A percentile compares a stretch with the other conserved stretches of the same genome.
Conservation (phyloP, 37 sponge, comb jelly and placozoan species). For the Oscarella lobularis region DNA sequence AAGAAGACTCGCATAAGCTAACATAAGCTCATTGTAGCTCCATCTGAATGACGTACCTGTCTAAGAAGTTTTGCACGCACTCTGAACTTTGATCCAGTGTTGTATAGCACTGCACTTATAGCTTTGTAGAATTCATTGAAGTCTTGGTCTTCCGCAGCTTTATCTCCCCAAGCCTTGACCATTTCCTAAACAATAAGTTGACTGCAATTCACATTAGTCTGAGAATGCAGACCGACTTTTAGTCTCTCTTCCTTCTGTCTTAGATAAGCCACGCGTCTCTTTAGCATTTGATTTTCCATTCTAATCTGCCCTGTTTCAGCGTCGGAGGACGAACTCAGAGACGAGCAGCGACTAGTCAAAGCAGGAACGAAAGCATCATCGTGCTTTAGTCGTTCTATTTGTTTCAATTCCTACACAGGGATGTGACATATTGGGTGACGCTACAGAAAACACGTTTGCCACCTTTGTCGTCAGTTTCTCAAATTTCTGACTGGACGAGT, state of each 20-base stretch:
- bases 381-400: neutral
- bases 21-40: too few relatives aligned
- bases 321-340: neutral
- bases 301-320: neutral
- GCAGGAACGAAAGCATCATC: neutral
- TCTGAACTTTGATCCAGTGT: neutral
- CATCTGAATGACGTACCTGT: neutral
- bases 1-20: too few relatives aligned
- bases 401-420: neutral
- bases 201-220: neutral
- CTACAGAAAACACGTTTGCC: neutral
- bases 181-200: slow-evolving; percentile 2
- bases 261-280: neutral
- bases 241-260: neutral
- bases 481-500: neutral
- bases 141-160: slow-evolving; percentile 7
- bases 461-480: slow-evolving; percentile 22
- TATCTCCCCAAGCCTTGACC: neutral
- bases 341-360: neutral
- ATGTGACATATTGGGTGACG: neutral
- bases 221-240: neutral
- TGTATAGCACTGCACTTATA: neutral
- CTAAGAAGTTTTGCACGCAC: neutral
- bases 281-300: neutral
- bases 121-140: neutral